Conservation (phyloP, 2,888 invertebrate genomes). For the Eupithecia exiguata region DNA sequence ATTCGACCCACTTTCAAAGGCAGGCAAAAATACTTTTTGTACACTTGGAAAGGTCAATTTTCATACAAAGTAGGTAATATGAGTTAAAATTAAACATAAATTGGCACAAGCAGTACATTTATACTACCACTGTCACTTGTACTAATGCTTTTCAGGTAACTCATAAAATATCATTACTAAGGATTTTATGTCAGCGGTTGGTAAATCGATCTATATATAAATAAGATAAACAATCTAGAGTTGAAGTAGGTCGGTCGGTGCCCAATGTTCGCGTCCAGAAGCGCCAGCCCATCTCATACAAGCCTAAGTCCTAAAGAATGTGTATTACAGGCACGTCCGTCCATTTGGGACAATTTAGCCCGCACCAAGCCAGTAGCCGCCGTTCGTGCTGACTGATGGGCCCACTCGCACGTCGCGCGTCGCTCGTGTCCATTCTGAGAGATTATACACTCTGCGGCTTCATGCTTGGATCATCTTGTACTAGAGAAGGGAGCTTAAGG, state of each 20-base stretch:
- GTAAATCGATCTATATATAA: background rate
- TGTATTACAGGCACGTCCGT: constrained; percentile 28
- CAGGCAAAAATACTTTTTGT: too few species aligned
- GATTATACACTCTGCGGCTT: constrained; percentile 4
- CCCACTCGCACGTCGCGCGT: too few species aligned
- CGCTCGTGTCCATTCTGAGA: background rate
- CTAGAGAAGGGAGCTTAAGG: background rate
- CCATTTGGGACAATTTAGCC: constrained; percentile 30
- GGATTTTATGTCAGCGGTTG: background rate
- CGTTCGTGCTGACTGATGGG: too few species aligned
- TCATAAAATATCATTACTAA: too few species aligned
- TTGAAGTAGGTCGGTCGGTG: background rate
- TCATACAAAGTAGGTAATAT: too few species aligned
- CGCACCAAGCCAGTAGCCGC: background rate
- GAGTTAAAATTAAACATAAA: too few species aligned
- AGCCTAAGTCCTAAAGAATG: constrained; percentile 18
- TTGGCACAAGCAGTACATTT: too few species aligned
- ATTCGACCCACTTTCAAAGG: too few species aligned
- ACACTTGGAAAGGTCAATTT: too few species aligned
- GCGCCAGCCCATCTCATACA: background rate
- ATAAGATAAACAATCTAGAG: background rate
- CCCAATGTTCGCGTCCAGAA: constrained; percentile 20
- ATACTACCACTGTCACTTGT: too few species aligned
- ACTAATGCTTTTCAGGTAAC: too few species aligned
- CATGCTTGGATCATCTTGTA: constrained; percentile 2